Base-by-base conservation (phyloP, 2,113 vertebrate species). In the Gymnarchus niloticus region DNA sequence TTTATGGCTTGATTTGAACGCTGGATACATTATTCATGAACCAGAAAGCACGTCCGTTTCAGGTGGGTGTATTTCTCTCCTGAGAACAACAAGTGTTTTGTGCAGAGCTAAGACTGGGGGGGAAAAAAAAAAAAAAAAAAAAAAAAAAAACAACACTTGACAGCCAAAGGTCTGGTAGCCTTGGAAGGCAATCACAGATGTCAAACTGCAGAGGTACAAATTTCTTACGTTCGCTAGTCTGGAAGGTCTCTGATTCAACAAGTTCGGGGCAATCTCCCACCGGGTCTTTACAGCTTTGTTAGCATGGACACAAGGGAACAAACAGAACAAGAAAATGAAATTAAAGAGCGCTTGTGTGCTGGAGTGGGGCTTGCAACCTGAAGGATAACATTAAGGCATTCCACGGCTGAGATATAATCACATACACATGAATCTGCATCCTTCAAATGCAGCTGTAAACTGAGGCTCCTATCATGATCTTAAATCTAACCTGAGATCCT, bases 21-120 rank as follows among this genome's bases (percentile, higher is more conserved):
- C 77, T 49, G 87, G 84, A 91, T 86, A 37, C 89, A 90, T 88
- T 85, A 90, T 88, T 91, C 85, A 89, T 90, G 59, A 89, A 86
- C 56, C 78, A 25, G 87, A 89, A 81, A 90, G n/a, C 52, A 0
- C 21, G 48, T 28, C 65, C 85, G 88, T 25, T 48, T 56, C 80
- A 88, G 56, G 5, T 84, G 54, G 84, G 87, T 86, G 86, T 56
- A n/a, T 41, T 33, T 85, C 73, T 44, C 33, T 86, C 87, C 88
- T 21, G 86, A 86, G 83, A 83, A 85, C 33, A 65, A 86, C 73
- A 80, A 28, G 14, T 17, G 48, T 82, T 83, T 82, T 86, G 57
- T 83, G 21, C 46, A 28, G 48, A 21, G 57, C 10, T 54, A 25
- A 83, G 49, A 25, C 48, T 10, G 28, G 85, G n/a, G n/a, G n/a